Base-by-base conservation (phyloP, 2,888 invertebrate species). In the Plagodis dolabraria region DNA sequence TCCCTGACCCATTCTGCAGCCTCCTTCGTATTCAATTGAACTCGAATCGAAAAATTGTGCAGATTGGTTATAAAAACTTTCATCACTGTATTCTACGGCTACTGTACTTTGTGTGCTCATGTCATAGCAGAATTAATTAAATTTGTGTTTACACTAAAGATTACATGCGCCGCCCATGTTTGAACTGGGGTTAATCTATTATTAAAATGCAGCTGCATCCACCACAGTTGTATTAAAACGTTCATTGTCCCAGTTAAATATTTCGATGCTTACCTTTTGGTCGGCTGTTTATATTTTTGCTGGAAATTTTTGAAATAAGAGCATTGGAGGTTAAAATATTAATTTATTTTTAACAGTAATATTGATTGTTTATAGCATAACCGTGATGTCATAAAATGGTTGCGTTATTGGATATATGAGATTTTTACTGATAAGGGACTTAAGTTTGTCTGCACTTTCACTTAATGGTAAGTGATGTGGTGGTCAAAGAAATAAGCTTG, bases 111-210 rank as follows among this genome's bases (percentile, higher is more conserved):
- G 62, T 69, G 65, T 71, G 69, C 69, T 71, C 69, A 75, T 77
- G 80, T 80, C 80, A 82, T 81, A 77, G 69, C 70, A 71, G 75
- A 82, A 86, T 86, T 86, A 88, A 89, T 88, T 86, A 86, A 87
- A 84, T 83, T 80, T 76, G 76, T 83, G 83, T 86, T 78, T 87
- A 83, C 83, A 79, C 74, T 83, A 81, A 85, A 86, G 85, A 86
- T 87, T 85, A 86, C 83, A 83, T 71, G 75, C 72, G 64, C 68
- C 60, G 71, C 59, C 71, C 66, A 54, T 82, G 84, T 84, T 83
- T 86, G 81, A 64, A 64, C 72, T 69, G 69, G 68, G 82, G 82
- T 83, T 86, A 84, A 87, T 86, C 77, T 82, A 85, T 87, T 85
- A 87, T 85, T 85, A 83, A 85, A 83, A 82, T 82, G 79, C 80